Base-by-base conservation (phyloP, 2,888 invertebrate genomes). In the Melinaea marsaeus region DNA sequence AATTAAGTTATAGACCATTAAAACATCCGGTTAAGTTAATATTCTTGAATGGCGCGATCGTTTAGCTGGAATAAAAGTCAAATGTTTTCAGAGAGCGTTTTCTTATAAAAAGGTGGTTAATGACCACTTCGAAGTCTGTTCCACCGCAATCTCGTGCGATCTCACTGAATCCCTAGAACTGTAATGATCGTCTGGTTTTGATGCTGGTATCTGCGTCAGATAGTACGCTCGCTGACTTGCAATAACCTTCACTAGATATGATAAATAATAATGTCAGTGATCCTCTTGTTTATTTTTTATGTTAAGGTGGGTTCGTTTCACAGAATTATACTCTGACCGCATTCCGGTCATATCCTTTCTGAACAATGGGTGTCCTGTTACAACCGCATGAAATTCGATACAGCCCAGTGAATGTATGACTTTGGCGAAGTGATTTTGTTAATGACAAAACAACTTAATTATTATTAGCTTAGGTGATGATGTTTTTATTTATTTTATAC, bases 351-450 rank as follows among this genome's bases (percentile, higher is more conserved):
- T 69, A 64, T 69, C 62, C 70, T 64, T 67, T 59, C 62, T 59
- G 59, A 61, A 65, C 61, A 62, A 60, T 34, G 46, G 35, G 64
- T 70, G 62, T 73, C 48, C 57, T 45, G 60, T 75, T 73, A 71
- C 74, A 63, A 74, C 75, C 75, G 60, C 76, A 73, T 58, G 76
- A 65, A 68, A 76, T 67, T 35, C 56, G 71, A 77, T 71, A 73
- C 70, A 46, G 64, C 58, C 42, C 13, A 55, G 62, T 42, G 56
- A 48, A 61, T 65, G 61, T 64, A 64, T 59, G 35, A 62, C 60
- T 67, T 67, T 65, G 58, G 59, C 58, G 67, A 67, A 67, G 58
- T 61, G 60, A 65, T 67, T 63, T 63, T 56, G 65, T 61, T 66
- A 66, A 63, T 68, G 62, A 68, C 63, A 54, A 66, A 66, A 68